Base-by-base conservation (phyloP, 2,888 invertebrate species). In the Epinotia brunnichana region DNA sequence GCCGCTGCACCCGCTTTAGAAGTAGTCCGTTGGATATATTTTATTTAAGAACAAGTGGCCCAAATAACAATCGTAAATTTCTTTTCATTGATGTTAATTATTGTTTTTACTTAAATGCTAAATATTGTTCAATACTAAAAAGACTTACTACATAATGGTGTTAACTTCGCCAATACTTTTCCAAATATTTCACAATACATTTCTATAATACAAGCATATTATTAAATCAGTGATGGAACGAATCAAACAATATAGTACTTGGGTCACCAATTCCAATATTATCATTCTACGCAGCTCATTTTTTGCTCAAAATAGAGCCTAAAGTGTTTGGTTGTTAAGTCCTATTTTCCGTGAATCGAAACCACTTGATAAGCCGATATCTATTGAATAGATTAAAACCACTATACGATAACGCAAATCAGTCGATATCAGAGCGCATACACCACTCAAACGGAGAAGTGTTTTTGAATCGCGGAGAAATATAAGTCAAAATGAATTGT, bases 401-500 rank as follows among this genome's bases (percentile, higher is more conserved):
- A 63, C 48, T 60, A 69, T 54, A 39, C 64, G 74, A 74, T 74
- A 74, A 61, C 44, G 60, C 19, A 71, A 75, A 75, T 72, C 72
- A 72, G 66, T 74, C 68, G 67, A 67, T 66, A 73, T 53, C 63
- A 75, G 15, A 67, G 63, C 57, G 56, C 39, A 17, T 11, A 39
- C 35, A 56, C 15, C 24, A 56, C 35, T 68, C 60, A 51, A 17
- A 41, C 29, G n/a, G 29, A 56, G 56, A 68, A 61, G 72, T 68
- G 21, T 35, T 61, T 29, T 19, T 48, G 29, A 17, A 59, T 67
- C 7, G 24, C 17, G 17, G 3, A 24, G 13, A 39, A 48, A 48
- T 13, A 73, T 41, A 63, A 54, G 48, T 21, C 44, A 69, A 66
- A 74, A 84, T 87, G 77, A 82, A 83, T 69, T 88, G 86, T 72